Conservation (phyloP, 2,888 invertebrate genomes). For the Heliconius aoede region DNA sequence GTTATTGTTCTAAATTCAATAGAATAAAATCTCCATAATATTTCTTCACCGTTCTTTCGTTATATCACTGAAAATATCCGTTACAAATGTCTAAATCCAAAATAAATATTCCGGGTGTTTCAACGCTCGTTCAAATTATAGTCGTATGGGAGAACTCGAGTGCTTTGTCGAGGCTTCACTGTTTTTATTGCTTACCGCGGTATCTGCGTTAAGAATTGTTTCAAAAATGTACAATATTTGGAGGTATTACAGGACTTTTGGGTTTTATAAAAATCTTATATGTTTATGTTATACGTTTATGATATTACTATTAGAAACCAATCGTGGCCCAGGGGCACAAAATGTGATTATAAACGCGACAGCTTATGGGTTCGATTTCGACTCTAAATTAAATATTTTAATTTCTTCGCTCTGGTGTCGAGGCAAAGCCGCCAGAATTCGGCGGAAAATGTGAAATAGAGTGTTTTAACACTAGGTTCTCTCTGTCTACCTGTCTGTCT, state of each 20-base stretch:
- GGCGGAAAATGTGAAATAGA: too few species aligned
- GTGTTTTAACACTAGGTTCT: too few species aligned
- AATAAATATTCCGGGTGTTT: constrained; percentile 49
- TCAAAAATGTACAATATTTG: constrained; percentile 49
- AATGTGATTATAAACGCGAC: background rate
- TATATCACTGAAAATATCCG: too few species aligned
- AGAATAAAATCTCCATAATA: too few species aligned
- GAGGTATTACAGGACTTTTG: constrained; percentile 28
- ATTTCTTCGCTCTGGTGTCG: background rate
- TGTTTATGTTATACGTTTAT: background rate
- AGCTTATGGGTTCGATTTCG: background rate
- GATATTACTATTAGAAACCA: background rate
- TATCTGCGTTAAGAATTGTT: constrained; percentile 55
- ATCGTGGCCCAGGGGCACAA: background rate
- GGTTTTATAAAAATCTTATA: background rate
- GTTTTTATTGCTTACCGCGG: constrained; percentile 58
- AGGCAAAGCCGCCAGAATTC: too few species aligned
- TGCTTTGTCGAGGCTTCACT: constrained; percentile 53
- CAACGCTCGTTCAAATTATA: constrained; percentile 59
- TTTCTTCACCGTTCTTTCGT: too few species aligned
- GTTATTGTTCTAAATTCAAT: too few species aligned
- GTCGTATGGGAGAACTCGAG: constrained; percentile 52
- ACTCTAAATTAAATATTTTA: background rate
- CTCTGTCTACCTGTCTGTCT: too few species aligned
- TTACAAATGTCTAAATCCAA: constrained; percentile 1